phyloP scores from a whole-genome alignment of 2,888 invertebrate species.

The Leuctra nigra region DNA sequence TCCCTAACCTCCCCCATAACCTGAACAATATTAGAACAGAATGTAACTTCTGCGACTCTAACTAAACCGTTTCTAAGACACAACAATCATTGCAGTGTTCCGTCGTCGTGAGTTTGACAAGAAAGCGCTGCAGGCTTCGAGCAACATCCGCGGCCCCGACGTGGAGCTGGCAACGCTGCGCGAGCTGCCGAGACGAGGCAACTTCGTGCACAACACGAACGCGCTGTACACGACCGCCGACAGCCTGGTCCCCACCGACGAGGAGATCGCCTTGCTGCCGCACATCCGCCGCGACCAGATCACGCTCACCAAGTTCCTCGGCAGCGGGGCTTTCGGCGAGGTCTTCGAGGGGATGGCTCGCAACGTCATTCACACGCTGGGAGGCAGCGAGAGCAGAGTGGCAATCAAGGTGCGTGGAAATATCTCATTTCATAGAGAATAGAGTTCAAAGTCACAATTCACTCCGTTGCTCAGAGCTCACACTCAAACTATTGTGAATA shows the following conservation, averaged over 20 bases:
- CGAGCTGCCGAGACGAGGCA: constrained; percentile 65
- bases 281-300: constrained; percentile 84
- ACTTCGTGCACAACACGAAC: constrained; percentile 76
- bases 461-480: no score
- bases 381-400: constrained; percentile 60
- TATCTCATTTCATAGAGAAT: no score
- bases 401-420: constrained; percentile 70
- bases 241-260: constrained; percentile 57
- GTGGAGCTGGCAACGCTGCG: constrained; percentile 80
- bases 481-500: no score
- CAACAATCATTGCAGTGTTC: no score
- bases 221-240: constrained; percentile 63
- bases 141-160: constrained; percentile 47
- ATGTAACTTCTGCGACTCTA: no score
- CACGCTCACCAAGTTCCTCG: constrained; percentile 79
- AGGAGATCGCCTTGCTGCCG: constrained; percentile 72
- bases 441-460: no score
- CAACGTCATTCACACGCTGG: constrained; percentile 49
- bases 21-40: no score
- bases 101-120: constrained; percentile 60
- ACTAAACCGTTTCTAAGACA: no score
- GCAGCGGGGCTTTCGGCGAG: constrained; percentile 95
- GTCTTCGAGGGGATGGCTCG: constrained; percentile 88
- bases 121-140: constrained; percentile 52
- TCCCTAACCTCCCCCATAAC: no score